Conservation (phyloP, 2,113 vertebrate genomes). For the Leiothrix lutea region DNA sequence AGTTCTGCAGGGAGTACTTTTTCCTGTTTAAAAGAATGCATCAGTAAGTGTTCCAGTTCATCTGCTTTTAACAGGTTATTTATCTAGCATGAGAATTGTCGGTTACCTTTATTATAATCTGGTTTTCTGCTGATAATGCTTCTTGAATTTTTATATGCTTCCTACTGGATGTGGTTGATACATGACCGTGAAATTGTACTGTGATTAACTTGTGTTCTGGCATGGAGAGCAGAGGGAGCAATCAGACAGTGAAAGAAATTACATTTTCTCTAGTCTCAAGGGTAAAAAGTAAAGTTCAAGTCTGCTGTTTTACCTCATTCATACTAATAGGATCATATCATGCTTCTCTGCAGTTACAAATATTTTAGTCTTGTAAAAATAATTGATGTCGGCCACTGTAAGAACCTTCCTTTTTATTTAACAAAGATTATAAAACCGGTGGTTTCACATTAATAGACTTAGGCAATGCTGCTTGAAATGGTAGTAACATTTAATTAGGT, state of each 20-base stretch:
- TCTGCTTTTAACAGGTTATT: background rate
- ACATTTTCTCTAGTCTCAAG: background rate
- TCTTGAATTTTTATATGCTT: background rate
- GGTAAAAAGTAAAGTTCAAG: background rate
- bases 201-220: background rate
- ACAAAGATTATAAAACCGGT: background rate
- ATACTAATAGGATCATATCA: background rate
- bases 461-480: background rate
- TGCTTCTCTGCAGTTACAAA: background rate
- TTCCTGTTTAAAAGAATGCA: background rate
- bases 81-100: background rate
- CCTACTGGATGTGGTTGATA: background rate
- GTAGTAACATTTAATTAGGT: background rate
- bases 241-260: background rate
- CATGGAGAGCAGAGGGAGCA: background rate
- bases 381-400: fast-evolving
- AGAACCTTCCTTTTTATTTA: background rate
- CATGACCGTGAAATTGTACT: background rate
- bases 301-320: background rate
- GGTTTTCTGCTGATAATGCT: background rate
- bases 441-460: background rate
- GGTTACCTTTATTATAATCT: background rate
- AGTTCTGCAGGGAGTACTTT: background rate
- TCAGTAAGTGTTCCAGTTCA: background rate
- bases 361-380: background rate